A percentile compares a stretch with the other conserved stretches of the same genome.
Conservation (phyloP, 1,140 invertebrate genomes). For the Drosophila ironensis region DNA sequence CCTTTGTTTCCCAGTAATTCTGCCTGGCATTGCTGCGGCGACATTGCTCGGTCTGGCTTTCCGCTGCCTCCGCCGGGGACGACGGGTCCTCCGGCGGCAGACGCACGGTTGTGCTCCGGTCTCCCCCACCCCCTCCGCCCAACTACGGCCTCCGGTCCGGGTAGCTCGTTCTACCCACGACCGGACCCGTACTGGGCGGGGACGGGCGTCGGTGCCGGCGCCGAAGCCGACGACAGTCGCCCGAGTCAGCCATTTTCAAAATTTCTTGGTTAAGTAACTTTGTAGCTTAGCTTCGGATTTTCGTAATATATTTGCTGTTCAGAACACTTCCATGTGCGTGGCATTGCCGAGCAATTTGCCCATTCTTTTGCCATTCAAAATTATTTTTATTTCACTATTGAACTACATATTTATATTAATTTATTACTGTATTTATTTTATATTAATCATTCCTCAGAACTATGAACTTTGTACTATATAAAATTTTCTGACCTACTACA, state of each 20-base stretch:
- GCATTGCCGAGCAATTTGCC: conserved; percentile 82
- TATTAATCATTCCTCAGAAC: too few species aligned
- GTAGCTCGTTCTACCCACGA: conserved; percentile 16
- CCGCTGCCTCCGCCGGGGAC: conserved; percentile 75
- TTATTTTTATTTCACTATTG: background rate
- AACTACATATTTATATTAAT: background rate
- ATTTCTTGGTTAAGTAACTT: conserved; percentile 82
- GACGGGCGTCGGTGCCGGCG: conserved; percentile 62
- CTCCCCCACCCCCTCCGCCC: conserved; percentile 56
- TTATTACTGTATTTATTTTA: too few species aligned
- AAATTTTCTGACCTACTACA: too few species aligned
- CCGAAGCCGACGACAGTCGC: conserved; percentile 78
- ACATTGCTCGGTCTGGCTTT: conserved; percentile 67
- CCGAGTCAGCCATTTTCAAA: conserved; percentile 82
- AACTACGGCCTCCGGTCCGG: conserved; percentile 42
- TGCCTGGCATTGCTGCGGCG: conserved; percentile 75
- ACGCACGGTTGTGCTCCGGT: conserved; percentile 72
- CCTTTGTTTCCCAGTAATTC: conserved; percentile 80
- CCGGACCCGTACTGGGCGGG: conserved; percentile 58
- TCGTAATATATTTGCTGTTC: conserved; percentile 82
- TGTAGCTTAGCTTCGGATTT: conserved; percentile 82
- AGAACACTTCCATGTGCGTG: conserved; percentile 82
- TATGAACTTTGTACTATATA: too few species aligned
- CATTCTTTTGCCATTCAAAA: conserved; percentile 69
- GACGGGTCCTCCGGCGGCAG: conserved; percentile 68